Percentiles rank a stretch among this genome's conserved stretches.
Evolutionary conservation across 2,888 invertebrate genomes (phyloP).

Genomic region (Platypus cylindrus): DNA sequence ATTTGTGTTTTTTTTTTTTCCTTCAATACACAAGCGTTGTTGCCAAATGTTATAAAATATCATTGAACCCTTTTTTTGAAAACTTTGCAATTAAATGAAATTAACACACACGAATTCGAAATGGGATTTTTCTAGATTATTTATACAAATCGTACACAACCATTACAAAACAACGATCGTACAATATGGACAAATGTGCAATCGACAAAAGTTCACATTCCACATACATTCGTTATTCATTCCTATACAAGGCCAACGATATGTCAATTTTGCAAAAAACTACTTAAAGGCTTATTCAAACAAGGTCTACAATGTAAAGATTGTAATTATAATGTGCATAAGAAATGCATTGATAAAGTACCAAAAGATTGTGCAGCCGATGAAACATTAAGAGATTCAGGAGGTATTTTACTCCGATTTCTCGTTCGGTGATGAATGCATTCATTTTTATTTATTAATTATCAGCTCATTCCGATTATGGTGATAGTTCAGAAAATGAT

Average conservation of each 20-base stretch:
- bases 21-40: too few relatives aligned
- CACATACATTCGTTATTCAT: constrained; percentile 95
- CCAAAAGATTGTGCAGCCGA: constrained; percentile 83
- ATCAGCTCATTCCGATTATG: constrained; percentile 36
- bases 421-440: not conserved
- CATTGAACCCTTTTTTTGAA: too few relatives aligned
- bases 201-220: constrained; percentile 59
- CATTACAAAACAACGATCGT: too few relatives aligned
- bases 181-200: too few relatives aligned
- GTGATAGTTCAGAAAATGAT: constrained; percentile 43
- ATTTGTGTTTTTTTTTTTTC: constrained; percentile 8
- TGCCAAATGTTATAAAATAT: too few relatives aligned
- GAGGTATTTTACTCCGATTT: constrained; percentile 23
- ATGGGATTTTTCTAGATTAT: too few relatives aligned
- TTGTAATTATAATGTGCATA: constrained; percentile 92
- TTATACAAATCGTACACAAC: too few relatives aligned
- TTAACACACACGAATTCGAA: too few relatives aligned
- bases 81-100: too few relatives aligned
- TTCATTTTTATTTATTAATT: constrained; percentile 4
- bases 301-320: constrained; percentile 96
- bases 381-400: constrained; percentile 51
- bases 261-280: constrained; percentile 90
- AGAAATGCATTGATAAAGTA: constrained; percentile 82
- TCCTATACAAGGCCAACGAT: constrained; percentile 94
- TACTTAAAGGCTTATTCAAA: constrained; percentile 88